phyloP scores from a whole-genome alignment of 1,140 invertebrate species.

The Planococcus citri region DNA sequence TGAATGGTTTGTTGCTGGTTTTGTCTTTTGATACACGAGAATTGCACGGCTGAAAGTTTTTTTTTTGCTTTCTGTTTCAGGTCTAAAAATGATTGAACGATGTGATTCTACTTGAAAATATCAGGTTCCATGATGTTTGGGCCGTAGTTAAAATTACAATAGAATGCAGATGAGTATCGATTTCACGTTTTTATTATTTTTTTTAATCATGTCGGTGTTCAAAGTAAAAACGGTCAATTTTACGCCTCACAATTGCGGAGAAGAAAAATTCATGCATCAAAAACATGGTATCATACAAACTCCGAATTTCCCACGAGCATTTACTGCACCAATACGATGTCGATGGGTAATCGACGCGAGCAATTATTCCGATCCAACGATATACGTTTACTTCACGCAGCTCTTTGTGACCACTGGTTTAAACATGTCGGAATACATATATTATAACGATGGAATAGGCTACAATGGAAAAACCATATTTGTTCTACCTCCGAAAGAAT shows the following conservation, averaged over 20 bases:
- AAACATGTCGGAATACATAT: conserved; percentile 61
- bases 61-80: no score
- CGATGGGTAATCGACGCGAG: conserved; percentile 74
- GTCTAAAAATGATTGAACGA: no score
- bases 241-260: not conserved
- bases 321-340: conserved; percentile 65
- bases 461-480: not conserved
- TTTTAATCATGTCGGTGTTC: not conserved
- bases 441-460: not conserved
- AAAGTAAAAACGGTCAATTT: not conserved
- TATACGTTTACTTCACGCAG: conserved; percentile 76
- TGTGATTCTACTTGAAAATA: not conserved
- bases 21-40: no score
- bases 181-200: not conserved
- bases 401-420: conserved; percentile 69
- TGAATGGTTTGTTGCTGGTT: no score
- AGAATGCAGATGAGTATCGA: not conserved
- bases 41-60: no score
- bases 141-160: not conserved
- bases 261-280: not conserved
- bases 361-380: conserved; percentile 44
- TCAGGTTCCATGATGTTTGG: not conserved
- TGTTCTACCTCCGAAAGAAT: conserved; percentile 36
- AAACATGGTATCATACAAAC: conserved; percentile 55
- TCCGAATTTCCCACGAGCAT: conserved; percentile 65